phyloP scores from a whole-genome alignment of 2,797 vertebrate genomes.

The Lophotriccus pileatus region DNA sequence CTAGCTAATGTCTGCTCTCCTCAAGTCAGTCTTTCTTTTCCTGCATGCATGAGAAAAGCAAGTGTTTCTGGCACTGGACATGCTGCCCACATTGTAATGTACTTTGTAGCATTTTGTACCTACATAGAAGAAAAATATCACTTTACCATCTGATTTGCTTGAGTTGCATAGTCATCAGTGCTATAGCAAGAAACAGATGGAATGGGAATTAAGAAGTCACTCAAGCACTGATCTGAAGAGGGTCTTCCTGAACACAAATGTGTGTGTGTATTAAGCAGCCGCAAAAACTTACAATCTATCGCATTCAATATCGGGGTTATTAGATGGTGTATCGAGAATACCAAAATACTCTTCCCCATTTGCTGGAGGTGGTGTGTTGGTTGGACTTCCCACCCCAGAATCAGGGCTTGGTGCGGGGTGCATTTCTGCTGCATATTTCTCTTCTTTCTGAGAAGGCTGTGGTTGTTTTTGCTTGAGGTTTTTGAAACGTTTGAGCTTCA shows the following conservation, averaged over 20 bases:
- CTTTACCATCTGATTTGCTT: not conserved
- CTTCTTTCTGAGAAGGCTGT: slow-evolving; percentile 45
- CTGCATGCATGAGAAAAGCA: not conserved
- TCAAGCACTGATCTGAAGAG: not conserved
- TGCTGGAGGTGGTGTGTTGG: slow-evolving; percentile 69
- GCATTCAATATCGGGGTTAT: slow-evolving; percentile 82
- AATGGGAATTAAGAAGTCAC: not conserved
- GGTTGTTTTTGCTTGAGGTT: slow-evolving; percentile 78
- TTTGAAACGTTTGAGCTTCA: slow-evolving; percentile 80
- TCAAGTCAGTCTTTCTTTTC: not conserved
- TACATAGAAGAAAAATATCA: not conserved
- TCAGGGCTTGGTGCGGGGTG: slow-evolving; percentile 35
- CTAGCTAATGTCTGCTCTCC: not conserved
- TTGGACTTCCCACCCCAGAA: slow-evolving; percentile 73
- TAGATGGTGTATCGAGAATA: slow-evolving; percentile 70
- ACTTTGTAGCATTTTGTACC: not conserved
- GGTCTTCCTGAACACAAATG: not conserved
- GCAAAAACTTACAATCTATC: slow-evolving; percentile 76
- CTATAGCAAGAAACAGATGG: not conserved
- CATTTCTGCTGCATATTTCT: slow-evolving; percentile 34
- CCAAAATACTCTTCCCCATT: slow-evolving; percentile 66
- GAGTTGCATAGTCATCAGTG: not conserved
- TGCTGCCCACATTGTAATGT: not conserved
- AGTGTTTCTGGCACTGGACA: not conserved
- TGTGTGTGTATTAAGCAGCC: not conserved